Evolutionary conservation across 2,113 vertebrate genomes (phyloP).

Genomic region (Dolichotis patagonum): DNA sequence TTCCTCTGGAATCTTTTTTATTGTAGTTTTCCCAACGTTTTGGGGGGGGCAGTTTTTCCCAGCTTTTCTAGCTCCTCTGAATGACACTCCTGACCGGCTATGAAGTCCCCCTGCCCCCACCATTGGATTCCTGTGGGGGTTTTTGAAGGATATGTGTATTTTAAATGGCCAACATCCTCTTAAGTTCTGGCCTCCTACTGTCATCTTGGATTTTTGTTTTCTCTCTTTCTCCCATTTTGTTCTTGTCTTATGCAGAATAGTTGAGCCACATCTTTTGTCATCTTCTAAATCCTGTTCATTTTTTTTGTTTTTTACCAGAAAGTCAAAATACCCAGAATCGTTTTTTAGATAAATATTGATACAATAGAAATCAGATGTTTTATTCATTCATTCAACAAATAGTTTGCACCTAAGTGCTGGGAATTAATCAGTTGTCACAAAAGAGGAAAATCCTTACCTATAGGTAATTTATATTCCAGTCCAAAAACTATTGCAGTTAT

Average conservation of each 20-base stretch:
- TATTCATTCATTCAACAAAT: background rate
- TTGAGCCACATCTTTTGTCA: background rate
- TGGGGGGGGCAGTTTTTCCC: background rate
- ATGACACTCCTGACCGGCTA: background rate
- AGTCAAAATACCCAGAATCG: background rate
- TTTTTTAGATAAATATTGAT: background rate
- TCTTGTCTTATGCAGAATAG: background rate
- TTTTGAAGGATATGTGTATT: constrained; percentile 4
- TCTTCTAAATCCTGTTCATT: background rate
- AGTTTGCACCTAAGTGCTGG: background rate
- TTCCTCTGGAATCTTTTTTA: constrained; percentile 16
- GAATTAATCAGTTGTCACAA: background rate
- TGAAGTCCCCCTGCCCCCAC: background rate
- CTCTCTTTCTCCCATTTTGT: background rate
- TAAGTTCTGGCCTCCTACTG: background rate
- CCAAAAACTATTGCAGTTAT: background rate
- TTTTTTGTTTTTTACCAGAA: background rate
- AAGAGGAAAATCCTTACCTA: background rate
- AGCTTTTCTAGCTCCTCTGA: background rate
- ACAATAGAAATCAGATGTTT: background rate
- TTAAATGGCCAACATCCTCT: background rate
- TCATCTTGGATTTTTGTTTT: constrained; percentile 10
- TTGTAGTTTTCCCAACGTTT: background rate
- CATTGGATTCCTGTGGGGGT: background rate
- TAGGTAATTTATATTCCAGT: background rate